phyloP scores from a whole-genome alignment of 1,140 invertebrate species.

The Littorina saxatilis region DNA sequence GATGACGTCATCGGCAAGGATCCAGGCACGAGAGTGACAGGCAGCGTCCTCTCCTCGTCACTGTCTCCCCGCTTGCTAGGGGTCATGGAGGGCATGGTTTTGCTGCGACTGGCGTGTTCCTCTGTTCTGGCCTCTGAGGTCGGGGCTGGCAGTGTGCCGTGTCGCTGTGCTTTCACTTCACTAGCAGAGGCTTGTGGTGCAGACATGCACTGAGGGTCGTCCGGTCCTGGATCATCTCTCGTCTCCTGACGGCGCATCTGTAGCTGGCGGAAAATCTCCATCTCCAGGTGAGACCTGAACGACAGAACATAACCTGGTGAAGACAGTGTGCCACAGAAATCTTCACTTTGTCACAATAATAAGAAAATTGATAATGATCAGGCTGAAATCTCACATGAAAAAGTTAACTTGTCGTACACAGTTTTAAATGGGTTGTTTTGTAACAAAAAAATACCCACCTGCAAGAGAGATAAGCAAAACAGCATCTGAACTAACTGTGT shows the following conservation, averaged over 20 bases:
- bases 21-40: background rate
- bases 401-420: too few species aligned
- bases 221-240: conserved; percentile 17
- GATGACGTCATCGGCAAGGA: background rate
- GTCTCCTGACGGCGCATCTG: conserved; percentile 64
- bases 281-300: conserved; percentile 67
- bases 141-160: background rate
- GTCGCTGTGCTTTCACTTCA: background rate
- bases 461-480: too few species aligned
- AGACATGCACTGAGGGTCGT: conserved; percentile 16
- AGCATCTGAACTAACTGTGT: too few species aligned
- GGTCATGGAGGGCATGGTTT: background rate
- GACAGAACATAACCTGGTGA: too few species aligned
- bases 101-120: background rate
- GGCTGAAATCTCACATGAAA: too few species aligned
- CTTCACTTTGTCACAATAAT: too few species aligned
- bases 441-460: too few species aligned
- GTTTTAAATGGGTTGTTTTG: too few species aligned
- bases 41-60: background rate
- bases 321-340: too few species aligned
- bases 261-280: conserved; percentile 72
- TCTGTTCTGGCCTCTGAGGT: too few species aligned
- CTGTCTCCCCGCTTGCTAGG: background rate
- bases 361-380: too few species aligned
- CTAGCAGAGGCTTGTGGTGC: conserved; percentile 6